Percentiles rank a stretch among this genome's conserved stretches.
Evolutionary conservation across 1,140 invertebrate genomes (phyloP).

Genomic region (Tetramorium simillimum): DNA sequence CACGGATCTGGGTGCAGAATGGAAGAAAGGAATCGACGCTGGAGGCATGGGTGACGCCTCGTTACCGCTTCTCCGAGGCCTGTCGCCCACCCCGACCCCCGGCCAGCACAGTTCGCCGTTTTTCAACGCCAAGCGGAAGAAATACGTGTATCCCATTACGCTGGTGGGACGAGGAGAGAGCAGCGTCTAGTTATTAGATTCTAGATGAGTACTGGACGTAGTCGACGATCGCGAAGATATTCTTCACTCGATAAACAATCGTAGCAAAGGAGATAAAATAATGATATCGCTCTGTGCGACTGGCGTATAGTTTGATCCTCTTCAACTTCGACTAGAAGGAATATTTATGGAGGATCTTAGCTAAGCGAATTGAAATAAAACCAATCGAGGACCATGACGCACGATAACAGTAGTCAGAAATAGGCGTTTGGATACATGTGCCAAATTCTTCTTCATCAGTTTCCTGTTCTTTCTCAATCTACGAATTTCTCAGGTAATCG

Average conservation of each 20-base stretch:
- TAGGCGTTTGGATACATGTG: constrained; percentile 30
- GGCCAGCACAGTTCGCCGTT: constrained; percentile 85
- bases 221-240: constrained; percentile 15
- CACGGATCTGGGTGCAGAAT: constrained; percentile 83
- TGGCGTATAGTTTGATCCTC: neutral
- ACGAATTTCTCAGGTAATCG: neutral
- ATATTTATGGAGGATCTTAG: constrained; percentile 31
- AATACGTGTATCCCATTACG: constrained; percentile 87
- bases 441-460: constrained; percentile 15
- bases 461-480: neutral
- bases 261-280: neutral
- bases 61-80: constrained; percentile 85
- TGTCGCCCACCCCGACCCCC: constrained; percentile 84
- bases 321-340: neutral
- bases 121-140: constrained; percentile 87
- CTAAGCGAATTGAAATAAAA: constrained; percentile 18
- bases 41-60: constrained; percentile 84
- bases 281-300: too few relatives aligned
- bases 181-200: constrained; percentile 82
- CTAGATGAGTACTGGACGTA: neutral
- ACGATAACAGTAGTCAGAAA: neutral
- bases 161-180: constrained; percentile 86
- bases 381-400: constrained; percentile 39
- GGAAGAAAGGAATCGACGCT: constrained; percentile 79
- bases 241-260: neutral